phyloP scores from a whole-genome alignment of 2,797 vertebrate species.

The Sebastiscus tertius region DNA sequence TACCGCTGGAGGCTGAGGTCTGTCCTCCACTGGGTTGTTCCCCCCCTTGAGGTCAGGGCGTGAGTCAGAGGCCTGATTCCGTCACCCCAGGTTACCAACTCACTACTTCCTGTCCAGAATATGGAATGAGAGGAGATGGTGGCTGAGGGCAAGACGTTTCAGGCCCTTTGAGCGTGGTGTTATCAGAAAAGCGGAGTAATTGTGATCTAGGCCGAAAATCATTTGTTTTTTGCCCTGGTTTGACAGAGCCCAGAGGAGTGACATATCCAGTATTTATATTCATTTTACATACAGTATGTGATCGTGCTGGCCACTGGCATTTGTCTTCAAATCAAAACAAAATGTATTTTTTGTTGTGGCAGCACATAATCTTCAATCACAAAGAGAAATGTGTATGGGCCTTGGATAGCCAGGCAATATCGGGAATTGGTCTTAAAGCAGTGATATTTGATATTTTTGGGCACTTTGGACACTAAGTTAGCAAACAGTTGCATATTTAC shows the following conservation, averaged over 20 bases:
- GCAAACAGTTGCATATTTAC: background rate
- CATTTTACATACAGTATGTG: conserved; percentile 15
- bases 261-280: conserved; percentile 39
- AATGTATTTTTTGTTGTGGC: conserved; percentile 8
- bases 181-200: conserved; percentile 33
- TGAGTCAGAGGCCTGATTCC: conserved; percentile 83
- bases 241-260: conserved; percentile 38
- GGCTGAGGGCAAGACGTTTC: conserved; percentile 63
- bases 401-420: background rate
- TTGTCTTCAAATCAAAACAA: conserved; percentile 23
- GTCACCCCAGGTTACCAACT: conserved; percentile 80
- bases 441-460: background rate
- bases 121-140: conserved; percentile 67
- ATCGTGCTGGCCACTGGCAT: background rate
- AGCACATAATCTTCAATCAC: background rate
- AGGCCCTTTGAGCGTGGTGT: conserved; percentile 39
- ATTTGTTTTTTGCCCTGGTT: conserved; percentile 21
- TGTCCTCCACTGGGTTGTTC: conserved; percentile 73
- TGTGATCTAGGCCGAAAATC: conserved; percentile 32
- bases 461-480: background rate
- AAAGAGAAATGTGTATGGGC: background rate
- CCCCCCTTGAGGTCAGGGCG: conserved; percentile 69
- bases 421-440: background rate
- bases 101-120: conserved; percentile 74
- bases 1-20: conserved; percentile 59